Conservation (phyloP, 1,140 invertebrate genomes). For the Druon quercuslanigerum region DNA sequence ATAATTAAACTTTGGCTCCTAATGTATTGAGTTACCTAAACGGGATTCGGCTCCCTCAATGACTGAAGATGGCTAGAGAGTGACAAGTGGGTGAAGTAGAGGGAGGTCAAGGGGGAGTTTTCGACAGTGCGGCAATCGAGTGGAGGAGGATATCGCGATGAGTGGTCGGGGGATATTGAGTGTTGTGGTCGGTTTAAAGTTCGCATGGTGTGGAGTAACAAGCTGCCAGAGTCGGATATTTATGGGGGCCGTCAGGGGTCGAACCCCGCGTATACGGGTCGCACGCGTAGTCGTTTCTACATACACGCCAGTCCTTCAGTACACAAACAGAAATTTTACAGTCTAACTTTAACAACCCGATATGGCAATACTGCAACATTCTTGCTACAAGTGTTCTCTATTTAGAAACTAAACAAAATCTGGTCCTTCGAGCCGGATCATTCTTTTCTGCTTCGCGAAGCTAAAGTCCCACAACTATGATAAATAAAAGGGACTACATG, state of each 20-base stretch:
- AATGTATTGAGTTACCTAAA: too few relatives aligned
- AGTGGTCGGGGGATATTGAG: slow-evolving; percentile 59
- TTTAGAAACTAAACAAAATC: too few relatives aligned
- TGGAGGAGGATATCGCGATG: slow-evolving; percentile 36
- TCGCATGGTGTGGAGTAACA: slow-evolving; percentile 68
- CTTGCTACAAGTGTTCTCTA: not conserved
- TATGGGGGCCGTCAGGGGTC: slow-evolving; percentile 69
- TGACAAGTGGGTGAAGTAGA: slow-evolving; percentile 34
- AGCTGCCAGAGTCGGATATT: slow-evolving; percentile 72
- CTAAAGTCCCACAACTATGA: too few relatives aligned
- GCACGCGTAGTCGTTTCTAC: slow-evolving; percentile 28
- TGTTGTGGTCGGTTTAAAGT: slow-evolving; percentile 69
- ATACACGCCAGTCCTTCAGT: not conserved
- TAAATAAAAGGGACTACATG: too few relatives aligned
- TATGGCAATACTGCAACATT: slow-evolving; percentile 35
- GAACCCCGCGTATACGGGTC: slow-evolving; percentile 49
- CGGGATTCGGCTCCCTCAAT: too few relatives aligned
- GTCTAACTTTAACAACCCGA: slow-evolving; percentile 49
- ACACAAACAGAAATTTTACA: slow-evolving; percentile 58
- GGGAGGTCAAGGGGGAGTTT: slow-evolving; percentile 36
- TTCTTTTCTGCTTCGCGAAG: too few relatives aligned
- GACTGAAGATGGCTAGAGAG: not conserved
- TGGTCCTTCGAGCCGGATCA: too few relatives aligned
- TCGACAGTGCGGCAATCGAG: slow-evolving; percentile 38
- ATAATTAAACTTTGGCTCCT: not conserved